A percentile compares a stretch with the other conserved stretches of the same genome.
phyloP scores from a whole-genome alignment of 2,113 vertebrate genomes.

The Antechinus flavipes region DNA sequence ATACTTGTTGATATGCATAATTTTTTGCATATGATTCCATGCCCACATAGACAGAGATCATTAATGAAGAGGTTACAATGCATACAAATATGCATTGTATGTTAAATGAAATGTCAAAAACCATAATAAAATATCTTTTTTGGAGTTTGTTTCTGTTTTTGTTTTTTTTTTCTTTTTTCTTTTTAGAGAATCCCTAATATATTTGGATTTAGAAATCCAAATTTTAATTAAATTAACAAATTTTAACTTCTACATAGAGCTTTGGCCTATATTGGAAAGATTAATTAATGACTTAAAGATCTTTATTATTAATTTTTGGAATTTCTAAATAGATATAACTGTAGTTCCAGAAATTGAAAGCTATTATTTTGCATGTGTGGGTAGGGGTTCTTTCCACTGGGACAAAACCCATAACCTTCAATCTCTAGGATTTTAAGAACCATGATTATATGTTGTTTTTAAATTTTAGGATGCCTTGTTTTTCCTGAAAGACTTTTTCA shows the following conservation, averaged over 20 bases:
- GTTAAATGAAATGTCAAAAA: not conserved
- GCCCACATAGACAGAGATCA: too few relatives aligned
- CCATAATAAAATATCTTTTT: not conserved
- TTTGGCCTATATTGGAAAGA: too few relatives aligned
- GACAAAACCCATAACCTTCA: not conserved
- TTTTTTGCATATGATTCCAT: not conserved
- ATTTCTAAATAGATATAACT: not conserved
- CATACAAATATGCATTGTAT: not conserved
- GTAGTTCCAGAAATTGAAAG: not conserved
- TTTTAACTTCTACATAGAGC: too few relatives aligned
- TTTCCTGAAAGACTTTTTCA: conserved; percentile 98
- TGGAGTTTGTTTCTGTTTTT: too few relatives aligned
- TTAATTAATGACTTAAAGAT: too few relatives aligned
- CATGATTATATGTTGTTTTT: conserved; percentile 35
- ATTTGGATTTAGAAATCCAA: not conserved
- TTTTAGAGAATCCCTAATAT: not conserved
- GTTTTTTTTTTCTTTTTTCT: not conserved
- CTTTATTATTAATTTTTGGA: not conserved
- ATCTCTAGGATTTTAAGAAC: conserved; percentile 23
- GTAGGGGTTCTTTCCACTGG: not conserved
- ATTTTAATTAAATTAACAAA: too few relatives aligned
- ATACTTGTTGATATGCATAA: not conserved
- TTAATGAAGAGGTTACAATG: not conserved
- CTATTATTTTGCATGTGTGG: not conserved
- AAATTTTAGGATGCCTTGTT: conserved; percentile 94